Evolutionary conservation across 2,113 vertebrate species (phyloP).

Genomic region (Nanorana parkeri): DNA sequence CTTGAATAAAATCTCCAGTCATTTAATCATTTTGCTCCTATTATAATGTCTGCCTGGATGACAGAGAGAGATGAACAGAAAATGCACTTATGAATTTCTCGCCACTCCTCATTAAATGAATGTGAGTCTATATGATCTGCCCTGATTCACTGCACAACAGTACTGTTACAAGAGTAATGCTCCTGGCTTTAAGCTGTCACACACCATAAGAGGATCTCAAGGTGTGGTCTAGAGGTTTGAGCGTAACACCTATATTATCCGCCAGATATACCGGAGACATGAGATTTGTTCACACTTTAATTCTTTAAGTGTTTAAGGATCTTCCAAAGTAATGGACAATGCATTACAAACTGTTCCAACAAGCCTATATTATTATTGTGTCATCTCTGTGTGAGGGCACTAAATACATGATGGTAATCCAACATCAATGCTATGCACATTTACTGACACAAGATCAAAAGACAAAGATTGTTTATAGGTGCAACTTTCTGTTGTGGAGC

Average conservation of each 20-base stretch:
- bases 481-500: background rate
- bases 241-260: constrained; percentile 30
- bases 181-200: constrained; percentile 36
- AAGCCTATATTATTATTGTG: constrained; percentile 35
- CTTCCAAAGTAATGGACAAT: constrained; percentile 41
- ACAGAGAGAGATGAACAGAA: constrained; percentile 55
- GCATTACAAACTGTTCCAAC: constrained; percentile 40
- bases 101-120: constrained; percentile 50
- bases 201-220: constrained; percentile 30
- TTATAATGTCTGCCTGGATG: constrained; percentile 57
- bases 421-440: constrained; percentile 15
- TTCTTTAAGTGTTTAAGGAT: constrained; percentile 35
- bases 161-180: constrained; percentile 36
- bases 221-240: constrained; percentile 32
- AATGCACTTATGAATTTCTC: constrained; percentile 52
- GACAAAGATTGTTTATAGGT: background rate
- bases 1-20: constrained; percentile 58
- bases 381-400: constrained; percentile 35
- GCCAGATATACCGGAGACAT: constrained; percentile 24
- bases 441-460: constrained; percentile 34
- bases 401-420: constrained; percentile 33
- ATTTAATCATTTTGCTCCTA: constrained; percentile 57
- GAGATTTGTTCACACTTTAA: constrained; percentile 40
- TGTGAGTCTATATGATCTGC: constrained; percentile 46
- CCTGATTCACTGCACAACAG: constrained; percentile 42